Conservation (phyloP, 1,140 invertebrate genomes). For the Andrena cerasifolii region DNA sequence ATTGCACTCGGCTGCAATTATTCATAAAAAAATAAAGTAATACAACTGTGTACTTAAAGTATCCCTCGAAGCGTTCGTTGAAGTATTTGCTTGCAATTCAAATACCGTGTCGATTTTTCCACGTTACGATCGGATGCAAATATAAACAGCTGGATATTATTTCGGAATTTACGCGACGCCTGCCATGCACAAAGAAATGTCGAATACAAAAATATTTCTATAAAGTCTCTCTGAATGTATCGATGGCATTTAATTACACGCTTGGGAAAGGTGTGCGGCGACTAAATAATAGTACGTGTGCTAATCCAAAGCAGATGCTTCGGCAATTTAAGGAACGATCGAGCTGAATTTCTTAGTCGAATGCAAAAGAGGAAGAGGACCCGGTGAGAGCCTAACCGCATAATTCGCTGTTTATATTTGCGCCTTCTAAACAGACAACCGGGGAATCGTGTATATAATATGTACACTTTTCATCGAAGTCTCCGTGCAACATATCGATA, state of each 20-base stretch:
- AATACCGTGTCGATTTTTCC: constrained; percentile 24
- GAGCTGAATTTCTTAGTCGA: too few species aligned
- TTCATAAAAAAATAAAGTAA: constrained; percentile 51
- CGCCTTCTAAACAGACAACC: constrained; percentile 56
- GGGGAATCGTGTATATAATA: constrained; percentile 47
- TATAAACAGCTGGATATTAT: constrained; percentile 48
- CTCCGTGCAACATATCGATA: constrained; percentile 42
- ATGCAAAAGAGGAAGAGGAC: too few species aligned
- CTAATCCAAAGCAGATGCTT: too few species aligned
- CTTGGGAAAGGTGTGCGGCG: constrained; percentile 8
- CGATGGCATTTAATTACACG: constrained; percentile 4
- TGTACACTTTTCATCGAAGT: constrained; percentile 45
- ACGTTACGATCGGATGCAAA: constrained; percentile 45
- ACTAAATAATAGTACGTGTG: too few species aligned
- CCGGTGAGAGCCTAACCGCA: not conserved
- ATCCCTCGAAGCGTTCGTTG: constrained; percentile 41
- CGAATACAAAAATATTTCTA: constrained; percentile 42
- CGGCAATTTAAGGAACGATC: too few species aligned
- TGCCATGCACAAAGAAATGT: constrained; percentile 23
- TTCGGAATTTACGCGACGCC: constrained; percentile 3
- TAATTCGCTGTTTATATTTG: constrained; percentile 49
- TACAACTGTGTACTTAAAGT: constrained; percentile 42
- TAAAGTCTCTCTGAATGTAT: not conserved
- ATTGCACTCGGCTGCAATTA: constrained; percentile 45
- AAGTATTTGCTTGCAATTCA: constrained; percentile 27